Evolutionary conservation across 2,888 invertebrate genomes (phyloP).

Genomic region (Baronia brevicornis): DNA sequence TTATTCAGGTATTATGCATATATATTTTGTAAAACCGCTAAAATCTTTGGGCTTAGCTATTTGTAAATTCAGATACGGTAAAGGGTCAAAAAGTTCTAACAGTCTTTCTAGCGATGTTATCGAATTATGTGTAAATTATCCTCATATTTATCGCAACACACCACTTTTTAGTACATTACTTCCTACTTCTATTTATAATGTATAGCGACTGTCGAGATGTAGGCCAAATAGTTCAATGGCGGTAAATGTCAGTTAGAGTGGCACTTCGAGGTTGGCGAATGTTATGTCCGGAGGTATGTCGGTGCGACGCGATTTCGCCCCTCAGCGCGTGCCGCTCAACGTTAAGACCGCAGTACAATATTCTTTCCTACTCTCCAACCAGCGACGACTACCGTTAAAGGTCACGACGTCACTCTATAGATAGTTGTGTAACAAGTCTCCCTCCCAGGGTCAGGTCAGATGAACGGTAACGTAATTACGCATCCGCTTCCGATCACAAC

Average conservation of each 20-base stretch:
- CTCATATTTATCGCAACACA: conserved; percentile 7
- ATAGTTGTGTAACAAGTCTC: conserved; percentile 56
- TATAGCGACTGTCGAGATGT: conserved; percentile 16
- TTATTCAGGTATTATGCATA: too few species aligned
- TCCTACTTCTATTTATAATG: conserved; percentile 16
- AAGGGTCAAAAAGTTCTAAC: conserved; percentile 8
- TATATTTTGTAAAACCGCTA: too few species aligned
- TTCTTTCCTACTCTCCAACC: conserved; percentile 22
- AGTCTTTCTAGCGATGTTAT: conserved; percentile 4
- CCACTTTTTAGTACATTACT: conserved; percentile 9
- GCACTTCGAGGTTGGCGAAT: conserved; percentile 39
- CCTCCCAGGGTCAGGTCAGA: conserved; percentile 54
- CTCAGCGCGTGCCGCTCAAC: conserved; percentile 4
- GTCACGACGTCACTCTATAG: conserved; percentile 50
- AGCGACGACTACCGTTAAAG: conserved; percentile 33
- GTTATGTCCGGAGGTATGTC: conserved; percentile 22
- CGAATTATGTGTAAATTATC: conserved; percentile 8
- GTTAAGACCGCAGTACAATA: conserved; percentile 12
- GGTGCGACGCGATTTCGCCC: conserved; percentile 2
- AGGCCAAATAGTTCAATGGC: conserved; percentile 33
- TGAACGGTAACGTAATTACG: conserved; percentile 42
- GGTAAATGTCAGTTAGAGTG: conserved; percentile 43
- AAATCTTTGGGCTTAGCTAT: too few species aligned
- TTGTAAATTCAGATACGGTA: too few species aligned
- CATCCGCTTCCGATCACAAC: conserved; percentile 59